Base-by-base conservation (phyloP, 2,797 vertebrate genomes). In the Tachyglossus aculeatus region DNA sequence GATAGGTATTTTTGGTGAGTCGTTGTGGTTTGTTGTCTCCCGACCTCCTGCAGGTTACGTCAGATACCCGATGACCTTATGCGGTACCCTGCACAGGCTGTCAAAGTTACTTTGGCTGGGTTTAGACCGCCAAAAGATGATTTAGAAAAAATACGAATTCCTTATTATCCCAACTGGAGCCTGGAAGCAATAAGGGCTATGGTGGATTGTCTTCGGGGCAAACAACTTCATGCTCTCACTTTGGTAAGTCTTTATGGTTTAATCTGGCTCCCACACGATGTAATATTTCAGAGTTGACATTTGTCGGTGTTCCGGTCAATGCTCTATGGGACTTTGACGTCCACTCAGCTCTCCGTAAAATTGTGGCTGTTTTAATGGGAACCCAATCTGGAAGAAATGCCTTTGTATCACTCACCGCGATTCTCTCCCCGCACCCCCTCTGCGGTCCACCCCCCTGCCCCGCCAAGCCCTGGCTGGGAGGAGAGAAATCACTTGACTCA, bases 91-190 rank as follows among this genome's bases (percentile, higher is more conserved):
- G 55, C 66, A 3, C 81, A 51, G 41, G 94, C 87, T 1, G 48
- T 96, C 2, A 89, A 86, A 70, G 95, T 92, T 6, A 83, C 76
- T 10, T 67, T 96, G 22, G 85, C 88, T 2, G 95, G 96, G 41
- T 94, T 97, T 73, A 95, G 88, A 70, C 88, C 96, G 4, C 81
- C 93, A 1, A 43, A 29, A 0, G 13, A 19, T 5, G 84, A 74
- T 48, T 21, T 3, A 5, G 52, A 90, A 0, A 9, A 31, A 7
- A 44, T 85, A 5, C 78, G 93, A 66, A 83, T 97, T 74, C 91
- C 94, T 6, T 97, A 96, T 77, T 76, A 88, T 39, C 94, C 93
- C 0, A 68, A 85, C 14, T 98, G 96, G 96, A 96, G 93, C 11
- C 13, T 95, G 67, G 90, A 88, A 66, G 93, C 95, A 0, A 19